Conservation (phyloP, 2,888 invertebrate genomes). For the Tiliacea aurago region DNA sequence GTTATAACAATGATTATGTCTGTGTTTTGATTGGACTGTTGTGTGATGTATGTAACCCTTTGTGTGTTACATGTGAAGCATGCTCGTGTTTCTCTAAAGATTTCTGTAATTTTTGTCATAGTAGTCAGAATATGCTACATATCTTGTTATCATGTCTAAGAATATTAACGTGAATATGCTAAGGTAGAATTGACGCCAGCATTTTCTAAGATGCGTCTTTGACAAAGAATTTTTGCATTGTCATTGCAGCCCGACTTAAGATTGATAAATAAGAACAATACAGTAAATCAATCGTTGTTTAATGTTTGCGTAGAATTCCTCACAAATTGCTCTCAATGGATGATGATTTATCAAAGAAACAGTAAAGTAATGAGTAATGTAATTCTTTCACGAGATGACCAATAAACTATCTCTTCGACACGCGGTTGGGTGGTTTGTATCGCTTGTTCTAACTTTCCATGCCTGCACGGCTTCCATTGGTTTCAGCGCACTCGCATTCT, state of each 20-base stretch:
- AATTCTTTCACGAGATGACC: slow-evolving; percentile 45
- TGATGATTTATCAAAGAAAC: slow-evolving; percentile 21
- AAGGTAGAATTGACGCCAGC: not conserved
- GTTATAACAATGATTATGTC: slow-evolving; percentile 28
- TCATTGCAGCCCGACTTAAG: not conserved
- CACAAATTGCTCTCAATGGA: slow-evolving; percentile 28
- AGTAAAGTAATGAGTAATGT: slow-evolving; percentile 83
- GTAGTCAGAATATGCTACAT: not conserved
- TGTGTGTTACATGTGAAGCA: slow-evolving; percentile 34
- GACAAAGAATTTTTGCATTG: not conserved
- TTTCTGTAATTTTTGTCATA: not conserved
- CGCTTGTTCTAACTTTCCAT: slow-evolving; percentile 74
- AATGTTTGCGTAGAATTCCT: slow-evolving; percentile 31
- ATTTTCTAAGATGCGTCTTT: not conserved
- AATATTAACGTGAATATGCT: not conserved
- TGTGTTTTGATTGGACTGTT: slow-evolving; percentile 25
- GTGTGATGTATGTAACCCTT: slow-evolving; percentile 14
- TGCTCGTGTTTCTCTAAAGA: slow-evolving; percentile 20
- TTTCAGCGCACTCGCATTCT: slow-evolving; percentile 74
- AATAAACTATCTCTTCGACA: slow-evolving; percentile 63
- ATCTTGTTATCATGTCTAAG: not conserved
- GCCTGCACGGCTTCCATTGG: slow-evolving; percentile 80
- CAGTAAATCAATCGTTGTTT: slow-evolving; percentile 19
- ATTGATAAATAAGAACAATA: slow-evolving; percentile 26
- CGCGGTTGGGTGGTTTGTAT: slow-evolving; percentile 66